Percentiles rank a stretch among this genome's conserved stretches.
Conservation (phyloP, 2,888 invertebrate species). For the Hoplodrina ambigua region DNA sequence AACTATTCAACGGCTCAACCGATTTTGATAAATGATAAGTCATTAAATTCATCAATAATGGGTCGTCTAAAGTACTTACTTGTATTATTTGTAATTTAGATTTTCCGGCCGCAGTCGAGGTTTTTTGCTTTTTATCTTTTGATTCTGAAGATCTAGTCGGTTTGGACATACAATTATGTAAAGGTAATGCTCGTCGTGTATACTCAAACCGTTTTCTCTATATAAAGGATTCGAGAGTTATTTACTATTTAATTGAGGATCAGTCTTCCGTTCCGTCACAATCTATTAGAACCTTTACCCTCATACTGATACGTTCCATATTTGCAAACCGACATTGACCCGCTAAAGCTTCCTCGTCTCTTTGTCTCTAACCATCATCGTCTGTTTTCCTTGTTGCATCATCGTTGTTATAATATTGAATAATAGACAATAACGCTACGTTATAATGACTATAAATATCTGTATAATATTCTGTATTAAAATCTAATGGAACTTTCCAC, state of each 20-base stretch:
- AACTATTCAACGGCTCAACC: too few species aligned
- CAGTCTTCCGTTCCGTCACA: background rate
- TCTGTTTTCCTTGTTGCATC: conserved; percentile 75
- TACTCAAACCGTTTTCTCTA: background rate
- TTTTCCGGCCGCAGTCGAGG: too few species aligned
- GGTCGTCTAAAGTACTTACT: too few species aligned
- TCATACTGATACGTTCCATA: conserved; percentile 10
- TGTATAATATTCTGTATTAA: conserved; percentile 56
- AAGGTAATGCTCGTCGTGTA: background rate
- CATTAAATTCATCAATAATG: too few species aligned
- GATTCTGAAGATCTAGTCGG: background rate
- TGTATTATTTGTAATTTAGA: too few species aligned
- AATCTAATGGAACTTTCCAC: conserved; percentile 63
- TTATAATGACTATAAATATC: conserved; percentile 62
- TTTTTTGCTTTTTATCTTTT: background rate
- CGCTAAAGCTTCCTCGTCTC: conserved; percentile 46
- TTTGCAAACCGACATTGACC: conserved; percentile 45
- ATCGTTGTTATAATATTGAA: conserved; percentile 64
- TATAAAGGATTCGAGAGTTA: background rate
- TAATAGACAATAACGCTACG: conserved; percentile 62
- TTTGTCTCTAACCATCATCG: conserved; percentile 52
- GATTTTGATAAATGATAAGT: too few species aligned
- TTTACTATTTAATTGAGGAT: background rate
- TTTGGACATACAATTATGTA: background rate
- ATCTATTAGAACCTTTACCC: background rate